Conservation (phyloP, 2,113 vertebrate genomes). For the Perca fluviatilis region DNA sequence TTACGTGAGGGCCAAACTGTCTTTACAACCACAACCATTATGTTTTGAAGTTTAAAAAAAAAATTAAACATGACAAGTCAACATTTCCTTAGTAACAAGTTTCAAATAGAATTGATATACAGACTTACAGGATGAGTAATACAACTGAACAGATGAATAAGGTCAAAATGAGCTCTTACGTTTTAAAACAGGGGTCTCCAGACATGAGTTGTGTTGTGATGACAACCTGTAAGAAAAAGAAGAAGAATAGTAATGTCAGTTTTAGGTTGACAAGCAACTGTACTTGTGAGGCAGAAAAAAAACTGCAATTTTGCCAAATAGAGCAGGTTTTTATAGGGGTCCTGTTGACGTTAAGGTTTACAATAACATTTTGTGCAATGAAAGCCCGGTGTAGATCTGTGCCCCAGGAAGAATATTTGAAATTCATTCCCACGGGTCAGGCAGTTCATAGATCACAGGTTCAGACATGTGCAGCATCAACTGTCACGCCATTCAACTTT, state of each 20-base stretch:
- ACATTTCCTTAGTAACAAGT: neutral
- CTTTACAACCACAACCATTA: neutral
- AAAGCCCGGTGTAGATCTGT: neutral
- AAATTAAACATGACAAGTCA: neutral
- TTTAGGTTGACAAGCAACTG: neutral
- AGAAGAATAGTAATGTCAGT: constrained; percentile 21
- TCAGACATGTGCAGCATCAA: constrained; percentile 35
- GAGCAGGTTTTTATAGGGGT: neutral
- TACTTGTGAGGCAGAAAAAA: neutral
- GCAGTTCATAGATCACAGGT: constrained; percentile 33
- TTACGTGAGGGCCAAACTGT: neutral
- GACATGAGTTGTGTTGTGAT: constrained; percentile 97
- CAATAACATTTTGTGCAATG: neutral
- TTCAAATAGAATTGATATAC: neutral
- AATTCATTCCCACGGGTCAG: constrained; percentile 17
- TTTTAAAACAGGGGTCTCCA: constrained; percentile 98
- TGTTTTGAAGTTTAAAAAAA: neutral
- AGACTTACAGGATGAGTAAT: neutral
- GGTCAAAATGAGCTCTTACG: constrained; percentile 83
- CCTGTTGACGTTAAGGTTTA: neutral
- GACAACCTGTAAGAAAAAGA: constrained; percentile 86
- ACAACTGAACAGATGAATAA: neutral
- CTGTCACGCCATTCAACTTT: neutral
- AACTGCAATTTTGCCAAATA: neutral
- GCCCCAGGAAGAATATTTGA: constrained; percentile 7